Percentiles rank a stretch among this genome's conserved stretches.
phyloP scores from a whole-genome alignment of 2,113 vertebrate genomes.

The Parus major region DNA sequence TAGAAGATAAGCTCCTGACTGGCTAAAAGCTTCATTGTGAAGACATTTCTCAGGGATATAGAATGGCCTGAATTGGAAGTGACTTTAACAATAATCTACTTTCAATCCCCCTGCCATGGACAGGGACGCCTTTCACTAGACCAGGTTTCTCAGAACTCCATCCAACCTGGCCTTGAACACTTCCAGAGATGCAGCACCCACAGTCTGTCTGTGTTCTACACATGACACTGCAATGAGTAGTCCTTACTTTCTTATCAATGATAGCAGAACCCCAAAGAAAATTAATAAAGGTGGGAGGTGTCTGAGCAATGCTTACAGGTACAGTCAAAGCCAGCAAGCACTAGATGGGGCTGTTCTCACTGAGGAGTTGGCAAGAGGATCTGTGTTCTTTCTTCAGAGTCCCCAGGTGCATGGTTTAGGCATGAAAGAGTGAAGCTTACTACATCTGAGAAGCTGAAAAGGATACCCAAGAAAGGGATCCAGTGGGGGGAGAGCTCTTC shows the following conservation, averaged over 20 bases:
- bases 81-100: background rate
- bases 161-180: background rate
- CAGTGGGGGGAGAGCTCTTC: background rate
- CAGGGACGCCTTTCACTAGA: background rate
- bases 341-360: background rate
- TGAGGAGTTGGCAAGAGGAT: background rate
- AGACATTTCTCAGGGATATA: background rate
- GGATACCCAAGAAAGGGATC: background rate
- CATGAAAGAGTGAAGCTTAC: background rate
- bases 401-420: background rate
- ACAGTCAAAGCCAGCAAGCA: background rate
- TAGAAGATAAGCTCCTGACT: background rate
- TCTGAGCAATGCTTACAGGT: background rate
- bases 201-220: background rate
- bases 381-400: background rate
- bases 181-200: background rate
- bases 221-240: rapidly evolving
- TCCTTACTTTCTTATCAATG: background rate
- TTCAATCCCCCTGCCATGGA: background rate
- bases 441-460: background rate
- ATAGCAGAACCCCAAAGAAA: background rate
- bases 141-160: background rate
- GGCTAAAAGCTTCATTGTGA: background rate
- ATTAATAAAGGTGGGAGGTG: background rate
- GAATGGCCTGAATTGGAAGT: background rate